Conservation (phyloP, 2,888 invertebrate genomes). For the Cryptocheilus praepositus region DNA sequence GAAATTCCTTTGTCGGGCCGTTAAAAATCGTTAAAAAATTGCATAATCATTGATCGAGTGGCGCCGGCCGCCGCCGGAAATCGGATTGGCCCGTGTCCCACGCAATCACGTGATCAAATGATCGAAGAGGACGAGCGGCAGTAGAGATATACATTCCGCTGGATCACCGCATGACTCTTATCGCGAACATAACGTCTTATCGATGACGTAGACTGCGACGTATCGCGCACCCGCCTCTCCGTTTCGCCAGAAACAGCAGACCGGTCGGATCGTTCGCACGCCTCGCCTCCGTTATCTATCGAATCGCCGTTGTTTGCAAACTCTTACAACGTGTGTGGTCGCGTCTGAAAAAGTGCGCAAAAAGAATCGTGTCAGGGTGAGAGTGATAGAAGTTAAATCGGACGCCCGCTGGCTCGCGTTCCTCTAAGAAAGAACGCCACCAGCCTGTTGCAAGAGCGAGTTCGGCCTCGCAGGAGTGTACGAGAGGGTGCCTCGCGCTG, state of each 20-base stretch:
- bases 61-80: neutral
- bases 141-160: conserved; percentile 3
- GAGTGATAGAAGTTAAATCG: too few species aligned
- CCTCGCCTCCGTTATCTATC: conserved; percentile 10
- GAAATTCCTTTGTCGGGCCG: too few species aligned
- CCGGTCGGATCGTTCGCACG: conserved; percentile 3
- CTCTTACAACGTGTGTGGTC: neutral
- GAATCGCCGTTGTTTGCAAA: conserved; percentile 3
- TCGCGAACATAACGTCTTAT: conserved; percentile 47
- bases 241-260: conserved; percentile 20
- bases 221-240: conserved; percentile 6
- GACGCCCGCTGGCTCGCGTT: too few species aligned
- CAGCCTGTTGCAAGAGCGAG: too few species aligned
- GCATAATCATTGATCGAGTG: too few species aligned
- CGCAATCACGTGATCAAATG: neutral
- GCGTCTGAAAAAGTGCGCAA: too few species aligned
- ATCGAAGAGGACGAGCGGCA: conserved; percentile 5
- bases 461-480: too few species aligned
- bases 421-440: too few species aligned
- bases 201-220: conserved; percentile 43
- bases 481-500: too few species aligned
- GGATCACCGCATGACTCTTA: conserved; percentile 27
- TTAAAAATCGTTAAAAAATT: too few species aligned
- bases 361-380: too few species aligned
- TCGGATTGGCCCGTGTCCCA: neutral